A percentile compares a stretch with the other conserved stretches of the same genome.
phyloP scores from a whole-genome alignment of 2,888 invertebrate species.

The Melikaiella ostensackeni region DNA sequence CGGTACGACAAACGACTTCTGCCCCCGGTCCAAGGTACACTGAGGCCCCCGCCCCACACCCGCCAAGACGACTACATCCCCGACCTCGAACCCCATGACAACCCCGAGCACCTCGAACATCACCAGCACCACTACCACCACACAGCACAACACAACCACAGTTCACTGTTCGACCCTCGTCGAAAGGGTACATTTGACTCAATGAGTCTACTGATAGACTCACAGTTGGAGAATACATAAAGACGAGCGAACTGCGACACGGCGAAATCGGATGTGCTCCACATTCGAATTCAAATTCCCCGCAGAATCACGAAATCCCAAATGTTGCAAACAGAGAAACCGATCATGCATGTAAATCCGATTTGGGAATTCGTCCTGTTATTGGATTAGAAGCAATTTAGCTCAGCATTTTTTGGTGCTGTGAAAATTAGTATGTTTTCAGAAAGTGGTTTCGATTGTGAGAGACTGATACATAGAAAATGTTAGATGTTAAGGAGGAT shows the following conservation, averaged over 20 bases:
- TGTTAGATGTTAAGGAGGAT: too few species aligned
- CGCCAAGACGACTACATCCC: slow-evolving; percentile 74
- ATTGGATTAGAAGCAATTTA: slow-evolving; percentile 4
- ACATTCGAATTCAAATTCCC: slow-evolving; percentile 14
- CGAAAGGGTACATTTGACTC: slow-evolving; percentile 72
- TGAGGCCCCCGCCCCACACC: slow-evolving; percentile 75
- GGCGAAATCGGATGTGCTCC: slow-evolving; percentile 42
- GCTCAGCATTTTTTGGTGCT: not conserved
- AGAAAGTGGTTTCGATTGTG: not conserved
- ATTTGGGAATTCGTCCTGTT: not conserved
- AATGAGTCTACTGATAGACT: slow-evolving; percentile 49
- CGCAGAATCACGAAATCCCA: slow-evolving; percentile 12
- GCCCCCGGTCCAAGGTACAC: slow-evolving; percentile 91
- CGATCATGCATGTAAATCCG: slow-evolving; percentile 15
- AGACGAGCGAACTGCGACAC: slow-evolving; percentile 42
- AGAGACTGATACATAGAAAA: too few species aligned
- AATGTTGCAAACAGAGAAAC: slow-evolving; percentile 11
- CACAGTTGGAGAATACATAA: slow-evolving; percentile 23
- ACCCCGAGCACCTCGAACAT: slow-evolving; percentile 74
- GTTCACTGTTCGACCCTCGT: slow-evolving; percentile 75
- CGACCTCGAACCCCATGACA: slow-evolving; percentile 72
- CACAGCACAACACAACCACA: slow-evolving; percentile 76
- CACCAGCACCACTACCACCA: slow-evolving; percentile 74
- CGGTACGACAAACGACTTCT: slow-evolving; percentile 95
- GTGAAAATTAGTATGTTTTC: not conserved